phyloP scores from a whole-genome alignment of 2,888 invertebrate species.

The Vesta saturnalis region DNA sequence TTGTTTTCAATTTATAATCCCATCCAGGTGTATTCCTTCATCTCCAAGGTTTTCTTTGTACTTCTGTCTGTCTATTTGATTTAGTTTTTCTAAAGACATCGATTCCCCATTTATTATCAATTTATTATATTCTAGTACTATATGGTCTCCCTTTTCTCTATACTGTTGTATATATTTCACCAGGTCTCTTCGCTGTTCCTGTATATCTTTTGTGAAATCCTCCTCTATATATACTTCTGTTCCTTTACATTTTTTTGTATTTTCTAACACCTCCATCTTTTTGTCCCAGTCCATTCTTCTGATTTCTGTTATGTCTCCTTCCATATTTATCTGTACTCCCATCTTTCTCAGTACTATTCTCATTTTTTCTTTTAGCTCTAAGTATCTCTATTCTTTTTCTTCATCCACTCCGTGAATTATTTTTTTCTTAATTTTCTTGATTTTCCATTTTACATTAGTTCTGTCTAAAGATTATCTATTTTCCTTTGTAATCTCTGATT shows the following conservation, averaged over 20 bases:
- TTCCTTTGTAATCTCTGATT: neutral
- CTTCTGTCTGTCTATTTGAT: too few species aligned
- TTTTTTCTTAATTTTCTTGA: neutral
- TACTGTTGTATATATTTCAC: neutral
- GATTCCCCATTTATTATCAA: too few species aligned
- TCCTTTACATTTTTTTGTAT: neutral
- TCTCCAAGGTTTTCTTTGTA: neutral
- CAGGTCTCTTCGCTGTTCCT: too few species aligned
- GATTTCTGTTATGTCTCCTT: too few species aligned
- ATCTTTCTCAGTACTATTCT: too few species aligned
- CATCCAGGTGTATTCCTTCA: neutral
- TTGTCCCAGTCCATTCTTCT: neutral
- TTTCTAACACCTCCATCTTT: neutral
- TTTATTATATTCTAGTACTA: neutral
- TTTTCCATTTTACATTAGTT: neutral
- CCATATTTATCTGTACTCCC: too few species aligned
- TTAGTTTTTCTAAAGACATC: neutral
- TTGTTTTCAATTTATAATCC: neutral
- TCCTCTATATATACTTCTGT: too few species aligned
- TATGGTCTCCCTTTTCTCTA: neutral
- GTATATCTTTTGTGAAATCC: too few species aligned
- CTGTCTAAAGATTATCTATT: neutral
- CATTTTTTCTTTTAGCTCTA: neutral
- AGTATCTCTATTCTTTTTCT: neutral
- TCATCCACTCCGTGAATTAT: neutral